phyloP scores from a whole-genome alignment of 2,797 vertebrate species.

The Chelidonichthys spinosus region DNA sequence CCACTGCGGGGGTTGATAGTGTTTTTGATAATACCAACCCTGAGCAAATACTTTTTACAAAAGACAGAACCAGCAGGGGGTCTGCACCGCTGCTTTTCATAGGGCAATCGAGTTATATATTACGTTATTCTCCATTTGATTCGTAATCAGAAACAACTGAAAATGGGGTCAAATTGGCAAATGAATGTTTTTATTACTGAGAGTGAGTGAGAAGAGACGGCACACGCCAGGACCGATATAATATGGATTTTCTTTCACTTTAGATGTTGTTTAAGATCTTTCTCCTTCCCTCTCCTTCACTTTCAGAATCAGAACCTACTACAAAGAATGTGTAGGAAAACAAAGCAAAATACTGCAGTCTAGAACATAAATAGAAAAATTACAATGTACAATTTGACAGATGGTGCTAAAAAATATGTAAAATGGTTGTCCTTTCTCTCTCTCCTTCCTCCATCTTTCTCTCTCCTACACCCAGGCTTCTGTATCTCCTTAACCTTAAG shows the following conservation, averaged over 20 bases:
- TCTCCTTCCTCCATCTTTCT: slow-evolving; percentile 6
- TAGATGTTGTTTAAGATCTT: neutral
- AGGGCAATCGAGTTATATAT: slow-evolving; percentile 1
- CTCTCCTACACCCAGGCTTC: neutral
- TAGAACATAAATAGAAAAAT: too few species aligned
- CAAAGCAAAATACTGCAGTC: too few species aligned
- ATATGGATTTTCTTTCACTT: slow-evolving; percentile 22
- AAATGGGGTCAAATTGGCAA: neutral
- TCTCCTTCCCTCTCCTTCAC: neutral
- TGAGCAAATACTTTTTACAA: slow-evolving; percentile 27
- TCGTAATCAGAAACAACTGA: neutral
- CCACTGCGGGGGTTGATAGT: slow-evolving; percentile 24
- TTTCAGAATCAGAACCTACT: too few species aligned
- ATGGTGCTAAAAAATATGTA: too few species aligned
- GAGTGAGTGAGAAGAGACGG: neutral
- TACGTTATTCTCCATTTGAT: neutral
- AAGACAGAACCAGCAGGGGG: slow-evolving; percentile 20
- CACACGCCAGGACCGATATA: neutral
- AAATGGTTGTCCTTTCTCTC: too few species aligned
- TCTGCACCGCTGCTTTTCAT: slow-evolving; percentile 16
- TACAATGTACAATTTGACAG: too few species aligned
- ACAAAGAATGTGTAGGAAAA: too few species aligned
- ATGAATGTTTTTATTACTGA: too few species aligned
- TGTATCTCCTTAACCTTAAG: slow-evolving; percentile 28
- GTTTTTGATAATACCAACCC: slow-evolving; percentile 58